Percentiles rank a stretch among this genome's conserved stretches.
phyloP scores from a whole-genome alignment of 2,113 vertebrate species.

The Cololabis saira region DNA sequence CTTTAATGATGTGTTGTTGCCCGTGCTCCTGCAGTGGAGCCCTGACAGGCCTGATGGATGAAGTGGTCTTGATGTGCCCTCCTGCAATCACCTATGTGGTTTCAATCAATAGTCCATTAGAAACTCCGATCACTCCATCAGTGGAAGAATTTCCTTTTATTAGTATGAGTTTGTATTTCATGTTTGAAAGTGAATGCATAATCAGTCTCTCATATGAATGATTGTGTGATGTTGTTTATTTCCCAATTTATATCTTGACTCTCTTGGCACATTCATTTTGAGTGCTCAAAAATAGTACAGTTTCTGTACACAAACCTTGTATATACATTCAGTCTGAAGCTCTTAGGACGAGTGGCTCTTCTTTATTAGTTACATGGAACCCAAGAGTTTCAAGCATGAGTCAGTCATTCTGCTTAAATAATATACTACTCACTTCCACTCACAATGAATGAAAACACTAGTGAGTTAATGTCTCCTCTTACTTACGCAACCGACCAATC shows the following conservation, averaged over 20 bases:
- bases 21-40: constrained; percentile 42
- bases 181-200: constrained; percentile 17
- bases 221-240: constrained; percentile 2
- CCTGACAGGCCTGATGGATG: constrained; percentile 77
- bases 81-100: constrained; percentile 76
- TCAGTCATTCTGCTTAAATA: too few relatives aligned
- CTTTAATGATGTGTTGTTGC: constrained; percentile 78
- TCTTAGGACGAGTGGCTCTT: too few relatives aligned
- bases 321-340: too few relatives aligned
- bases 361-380: too few relatives aligned
- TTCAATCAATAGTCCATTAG: constrained; percentile 88
- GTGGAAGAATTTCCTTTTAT: constrained; percentile 71
- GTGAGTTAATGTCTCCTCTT: too few relatives aligned
- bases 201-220: constrained; percentile 2
- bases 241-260: constrained; percentile 6
- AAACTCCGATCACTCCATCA: constrained; percentile 85
- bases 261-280: not conserved
- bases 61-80: constrained; percentile 68
- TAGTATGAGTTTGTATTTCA: constrained; percentile 9
- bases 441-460: too few relatives aligned
- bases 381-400: too few relatives aligned
- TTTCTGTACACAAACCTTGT: too few relatives aligned
- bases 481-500: too few relatives aligned
- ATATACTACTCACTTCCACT: too few relatives aligned
- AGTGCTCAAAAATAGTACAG: not conserved